phyloP scores from a whole-genome alignment of 2,797 vertebrate species.

The Antennarius maculatus region DNA sequence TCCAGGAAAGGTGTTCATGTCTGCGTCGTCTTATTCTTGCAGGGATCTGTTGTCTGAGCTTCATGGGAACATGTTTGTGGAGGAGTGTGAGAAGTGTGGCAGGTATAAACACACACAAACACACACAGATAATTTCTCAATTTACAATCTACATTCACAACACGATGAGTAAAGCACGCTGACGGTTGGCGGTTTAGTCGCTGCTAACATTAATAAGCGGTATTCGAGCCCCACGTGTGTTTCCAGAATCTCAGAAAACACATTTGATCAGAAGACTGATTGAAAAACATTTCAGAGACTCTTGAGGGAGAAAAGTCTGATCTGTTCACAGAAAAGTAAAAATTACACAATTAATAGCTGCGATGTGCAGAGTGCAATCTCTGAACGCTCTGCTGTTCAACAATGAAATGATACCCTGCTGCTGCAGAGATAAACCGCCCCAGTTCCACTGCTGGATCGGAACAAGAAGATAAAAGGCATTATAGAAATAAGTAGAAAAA shows the following conservation, averaged over 20 bases:
- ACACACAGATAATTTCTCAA: background rate
- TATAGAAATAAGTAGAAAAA: background rate
- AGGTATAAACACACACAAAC: slow-evolving; percentile 78
- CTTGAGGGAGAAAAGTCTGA: background rate
- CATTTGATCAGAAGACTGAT: background rate
- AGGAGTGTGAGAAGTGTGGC: slow-evolving; percentile 95
- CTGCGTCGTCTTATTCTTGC: slow-evolving; percentile 32
- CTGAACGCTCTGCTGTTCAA: background rate
- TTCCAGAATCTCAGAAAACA: background rate
- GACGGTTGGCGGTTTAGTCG: background rate
- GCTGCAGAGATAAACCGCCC: background rate
- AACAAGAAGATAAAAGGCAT: too few relatives aligned
- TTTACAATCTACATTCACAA: slow-evolving; percentile 6
- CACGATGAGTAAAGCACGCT: background rate
- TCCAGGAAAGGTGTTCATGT: slow-evolving; percentile 18
- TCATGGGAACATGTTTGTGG: slow-evolving; percentile 98
- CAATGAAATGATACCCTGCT: background rate
- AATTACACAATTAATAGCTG: background rate
- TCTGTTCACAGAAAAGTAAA: slow-evolving; percentile 4
- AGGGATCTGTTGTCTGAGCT: slow-evolving; percentile 94
- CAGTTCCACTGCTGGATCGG: too few relatives aligned
- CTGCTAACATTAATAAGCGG: slow-evolving; percentile 5
- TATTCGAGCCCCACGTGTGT: background rate
- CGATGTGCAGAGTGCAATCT: background rate
- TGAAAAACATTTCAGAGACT: background rate